Base-by-base conservation (phyloP, 2,113 vertebrate species). In the Gopherus evgoodei region DNA sequence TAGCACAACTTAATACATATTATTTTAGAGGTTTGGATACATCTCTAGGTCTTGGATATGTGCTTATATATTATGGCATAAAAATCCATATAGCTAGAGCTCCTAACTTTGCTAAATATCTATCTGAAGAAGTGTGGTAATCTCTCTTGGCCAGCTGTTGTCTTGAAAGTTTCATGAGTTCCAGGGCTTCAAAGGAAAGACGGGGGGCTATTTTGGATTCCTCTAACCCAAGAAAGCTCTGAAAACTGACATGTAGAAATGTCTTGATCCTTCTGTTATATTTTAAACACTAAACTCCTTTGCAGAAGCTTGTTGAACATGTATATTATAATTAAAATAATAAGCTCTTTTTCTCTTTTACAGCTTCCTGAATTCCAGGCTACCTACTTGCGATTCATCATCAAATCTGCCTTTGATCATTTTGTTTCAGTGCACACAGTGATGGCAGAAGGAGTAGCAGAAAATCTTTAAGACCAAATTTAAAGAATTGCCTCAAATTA, bases 381-480 rank as follows among this genome's bases (percentile, higher is more conserved):
- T 82, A 99, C 98, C 84, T 98, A 99, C 86, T 96, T 99, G 95
- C 98, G 99, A 89, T 99, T 99, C 97, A 98, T 99, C 95, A 98
- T 99, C 97, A 92, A 98, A 38, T 98, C 99, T 54, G 99, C 98
- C 96, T 99, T 99, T 81, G 99, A 99, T 96, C 99, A 99, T 91
- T 99, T 99, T 98, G 99, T 99, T 25, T 99, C 99, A 27, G 98
- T 99, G 95, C 99, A 99, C 96, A 98, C 97, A 85, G 96, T 99
- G 95, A 98, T 98, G 92, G 98, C 99, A 91, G 98, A 99, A 95
- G 98, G 98, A 84, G 91, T 84, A 17, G 91, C 89, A 89, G 93
- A 96, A 81, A 42, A 78, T 50, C 17, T 84, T 81, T 97, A 93
- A 96, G 47, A 52, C 35, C 47, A 83, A 81, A 82, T 62, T 93